phyloP scores from a whole-genome alignment of 2,888 invertebrate genomes.

The Euplexia lucipara region DNA sequence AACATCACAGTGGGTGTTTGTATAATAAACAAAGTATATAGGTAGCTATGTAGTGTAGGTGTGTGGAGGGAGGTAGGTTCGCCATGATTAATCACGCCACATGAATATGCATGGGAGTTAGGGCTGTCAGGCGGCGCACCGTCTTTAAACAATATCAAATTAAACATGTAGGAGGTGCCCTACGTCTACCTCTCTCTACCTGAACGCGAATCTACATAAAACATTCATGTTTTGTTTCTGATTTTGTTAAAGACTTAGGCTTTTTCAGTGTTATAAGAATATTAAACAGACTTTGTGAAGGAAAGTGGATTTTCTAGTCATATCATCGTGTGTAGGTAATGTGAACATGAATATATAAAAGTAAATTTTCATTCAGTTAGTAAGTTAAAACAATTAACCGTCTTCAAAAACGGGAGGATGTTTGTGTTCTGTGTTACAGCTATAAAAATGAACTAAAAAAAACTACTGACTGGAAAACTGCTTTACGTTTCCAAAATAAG shows the following conservation, averaged over 20 bases:
- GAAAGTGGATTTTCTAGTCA: constrained; percentile 23
- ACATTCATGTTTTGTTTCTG: constrained; percentile 55
- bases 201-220: constrained; percentile 61
- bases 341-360: no score
- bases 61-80: constrained; percentile 70
- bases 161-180: constrained; percentile 81
- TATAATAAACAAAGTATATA: constrained; percentile 70
- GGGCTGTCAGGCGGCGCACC: constrained; percentile 81
- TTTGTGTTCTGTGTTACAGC: no score
- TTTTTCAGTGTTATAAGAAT: constrained; percentile 37
- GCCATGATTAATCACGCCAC: constrained; percentile 87
- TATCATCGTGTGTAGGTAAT: neutral
- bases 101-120: constrained; percentile 89
- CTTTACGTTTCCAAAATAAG: no score
- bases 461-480: no score
- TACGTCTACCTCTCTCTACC: constrained; percentile 57
- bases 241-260: constrained; percentile 51
- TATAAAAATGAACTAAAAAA: no score
- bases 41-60: constrained; percentile 60
- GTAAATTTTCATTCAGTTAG: no score
- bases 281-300: constrained; percentile 35
- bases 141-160: constrained; percentile 88
- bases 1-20: constrained; percentile 70
- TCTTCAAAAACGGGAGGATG: no score
- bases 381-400: no score